Conservation (phyloP, 2,113 vertebrate species). For the Anguilla rostrata region DNA sequence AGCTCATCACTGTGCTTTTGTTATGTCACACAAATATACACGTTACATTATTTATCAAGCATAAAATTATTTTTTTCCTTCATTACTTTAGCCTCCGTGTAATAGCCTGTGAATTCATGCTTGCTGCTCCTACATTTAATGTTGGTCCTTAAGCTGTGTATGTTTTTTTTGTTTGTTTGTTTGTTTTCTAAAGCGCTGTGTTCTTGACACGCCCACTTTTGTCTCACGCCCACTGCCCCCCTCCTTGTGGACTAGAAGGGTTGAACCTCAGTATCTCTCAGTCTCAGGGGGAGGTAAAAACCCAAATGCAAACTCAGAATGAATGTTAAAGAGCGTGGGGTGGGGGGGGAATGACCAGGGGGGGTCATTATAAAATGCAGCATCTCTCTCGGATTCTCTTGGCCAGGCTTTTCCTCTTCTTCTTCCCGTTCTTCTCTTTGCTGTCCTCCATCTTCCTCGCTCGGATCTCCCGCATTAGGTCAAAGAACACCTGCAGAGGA, state of each 20-base stretch:
- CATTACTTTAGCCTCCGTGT: background rate
- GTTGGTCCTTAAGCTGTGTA: conserved; percentile 13
- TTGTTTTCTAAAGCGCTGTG: conserved; percentile 15
- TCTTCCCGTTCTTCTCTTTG: conserved; percentile 89
- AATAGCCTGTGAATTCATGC: conserved; percentile 9
- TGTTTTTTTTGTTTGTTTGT: conserved; percentile 5
- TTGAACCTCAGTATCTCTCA: conserved; percentile 18
- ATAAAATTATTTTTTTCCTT: background rate
- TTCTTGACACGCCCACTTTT: background rate
- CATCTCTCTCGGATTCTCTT: conserved; percentile 89
- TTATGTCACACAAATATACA: conserved; percentile 19
- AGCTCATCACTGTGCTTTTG: conserved; percentile 22
- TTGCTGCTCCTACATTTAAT: background rate
- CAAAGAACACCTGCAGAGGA: conserved; percentile 78
- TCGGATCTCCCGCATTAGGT: conserved; percentile 87
- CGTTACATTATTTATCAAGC: conserved; percentile 16
- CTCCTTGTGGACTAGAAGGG: background rate
- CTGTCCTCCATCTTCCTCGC: conserved; percentile 89
- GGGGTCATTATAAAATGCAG: conserved; percentile 85
- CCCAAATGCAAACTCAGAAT: conserved; percentile 21
- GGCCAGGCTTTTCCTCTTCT: conserved; percentile 86
- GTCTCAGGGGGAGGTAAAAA: conserved; percentile 2
- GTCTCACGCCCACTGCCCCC: conserved; percentile 1
- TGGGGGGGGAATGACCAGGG: conserved; percentile 9
- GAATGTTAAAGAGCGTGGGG: background rate